These are phyloP conservation scores for human (Homo sapiens) DNA, from an alignment of 2,113 vertebrate species.

Conservation along the genomic window GRCh38 chr7:50082001-50082500, in stretches of 20 bases:
- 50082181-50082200: neutral
- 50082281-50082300: neutral
- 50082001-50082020: neutral
- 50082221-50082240: neutral
- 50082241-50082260: neutral
- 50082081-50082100: neutral
- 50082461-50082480: neutral
- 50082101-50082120: neutral
- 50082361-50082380: neutral
- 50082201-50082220: neutral
- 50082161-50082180: neutral
- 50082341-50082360: neutral
- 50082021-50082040: neutral
- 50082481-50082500: neutral
- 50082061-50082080: neutral
- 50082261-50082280: neutral
- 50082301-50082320: neutral
- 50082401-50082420: neutral
- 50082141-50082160: neutral
- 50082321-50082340: neutral
- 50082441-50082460: neutral
- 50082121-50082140: neutral
- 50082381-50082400: neutral
- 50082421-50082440: slow-evolving; percentile 26
- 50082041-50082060: neutral